Percentiles rank a stretch among this genome's conserved stretches.
Evolutionary conservation across 2,113 vertebrate genomes (phyloP).

Genomic region (Tragelaphus scriptus): DNA sequence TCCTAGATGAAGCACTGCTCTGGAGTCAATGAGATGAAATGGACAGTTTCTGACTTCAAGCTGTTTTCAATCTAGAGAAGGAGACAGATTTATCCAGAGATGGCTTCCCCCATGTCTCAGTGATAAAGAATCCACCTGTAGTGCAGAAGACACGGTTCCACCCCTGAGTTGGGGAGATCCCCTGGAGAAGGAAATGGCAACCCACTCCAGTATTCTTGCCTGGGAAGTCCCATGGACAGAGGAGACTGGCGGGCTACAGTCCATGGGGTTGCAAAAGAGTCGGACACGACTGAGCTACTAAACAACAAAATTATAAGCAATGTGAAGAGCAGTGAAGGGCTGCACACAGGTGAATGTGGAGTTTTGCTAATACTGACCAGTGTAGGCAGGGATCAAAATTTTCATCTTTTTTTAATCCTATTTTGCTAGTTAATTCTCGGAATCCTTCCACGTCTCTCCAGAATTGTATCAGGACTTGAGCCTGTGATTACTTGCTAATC

Average conservation of each 20-base stretch:
- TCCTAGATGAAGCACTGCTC: not conserved
- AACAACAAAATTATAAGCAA: not conserved
- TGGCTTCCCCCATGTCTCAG: not conserved
- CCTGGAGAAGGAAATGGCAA: not conserved
- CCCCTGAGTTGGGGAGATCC: not conserved
- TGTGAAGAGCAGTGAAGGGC: not conserved
- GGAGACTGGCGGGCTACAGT: not conserved
- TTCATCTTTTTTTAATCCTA: not conserved
- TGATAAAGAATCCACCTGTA: not conserved
- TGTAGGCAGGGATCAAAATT: not conserved
- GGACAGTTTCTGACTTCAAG: not conserved
- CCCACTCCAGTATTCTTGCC: not conserved
- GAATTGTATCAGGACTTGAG: slow-evolving; percentile 13
- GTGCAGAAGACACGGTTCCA: not conserved
- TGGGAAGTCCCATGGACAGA: not conserved
- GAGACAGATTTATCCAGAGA: not conserved
- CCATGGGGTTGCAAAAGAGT: not conserved
- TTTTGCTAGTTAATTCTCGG: slow-evolving; percentile 40
- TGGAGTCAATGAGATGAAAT: not conserved
- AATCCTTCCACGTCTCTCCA: slow-evolving; percentile 6
- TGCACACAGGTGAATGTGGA: not conserved
- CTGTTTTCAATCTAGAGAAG: not conserved
- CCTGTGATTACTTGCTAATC: slow-evolving; percentile 31
- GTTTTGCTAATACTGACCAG: not conserved
- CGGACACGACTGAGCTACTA: not conserved